Evolutionary conservation across 2,113 vertebrate species (phyloP), one percentile per base, ranked within the genome.

Genomic region (Aplodontia rufa): DNA sequence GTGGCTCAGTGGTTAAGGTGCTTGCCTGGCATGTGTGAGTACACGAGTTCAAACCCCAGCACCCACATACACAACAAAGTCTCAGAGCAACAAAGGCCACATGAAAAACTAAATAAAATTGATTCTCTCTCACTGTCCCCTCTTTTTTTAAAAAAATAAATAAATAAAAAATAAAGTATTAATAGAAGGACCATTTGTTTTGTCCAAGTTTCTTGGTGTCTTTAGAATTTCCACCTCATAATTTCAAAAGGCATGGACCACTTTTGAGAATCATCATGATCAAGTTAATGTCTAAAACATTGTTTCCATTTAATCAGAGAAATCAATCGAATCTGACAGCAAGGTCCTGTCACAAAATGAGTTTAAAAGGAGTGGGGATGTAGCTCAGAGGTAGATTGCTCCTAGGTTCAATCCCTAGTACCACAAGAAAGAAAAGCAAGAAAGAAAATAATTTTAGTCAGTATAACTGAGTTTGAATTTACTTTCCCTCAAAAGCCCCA

Each of bases 401-500:
- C 30, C 64, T 66, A 14, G 64, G 64, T 7, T 66, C 32, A 66
- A 66, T 35, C 64, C 32, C 32, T 6, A 66, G 64, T 66, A 66
- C 28, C 64, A 66, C 32, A 32, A 30, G 16, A 66, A 66, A 66
- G 22, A 55, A 60, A 24, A 26, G 55, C 24, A 62, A 62, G 26
- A 62, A 62, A 62, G 11, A 26, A 64, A 60, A 26, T 3, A 32
- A 51, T 88, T 95, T 22, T 66, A 26, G 37, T 86, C 49, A 62
- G 30, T 82, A 45, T 75, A 78, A 24, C 49, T 92, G 28, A 91
- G 16, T 82, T 83, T 74, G 60, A 91, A 94, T 78, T 87, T 62
- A 71, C 62, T 84, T 84, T 78, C 60, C 28, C n/a, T 92, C 47
- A 94, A 40, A 79, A 92, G 47, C 88, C 83, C 91, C 55, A 83